Evolutionary conservation across 2,113 vertebrate species (phyloP), one percentile per base, ranked within the genome.

Genomic region (Engystomops pustulosus): DNA sequence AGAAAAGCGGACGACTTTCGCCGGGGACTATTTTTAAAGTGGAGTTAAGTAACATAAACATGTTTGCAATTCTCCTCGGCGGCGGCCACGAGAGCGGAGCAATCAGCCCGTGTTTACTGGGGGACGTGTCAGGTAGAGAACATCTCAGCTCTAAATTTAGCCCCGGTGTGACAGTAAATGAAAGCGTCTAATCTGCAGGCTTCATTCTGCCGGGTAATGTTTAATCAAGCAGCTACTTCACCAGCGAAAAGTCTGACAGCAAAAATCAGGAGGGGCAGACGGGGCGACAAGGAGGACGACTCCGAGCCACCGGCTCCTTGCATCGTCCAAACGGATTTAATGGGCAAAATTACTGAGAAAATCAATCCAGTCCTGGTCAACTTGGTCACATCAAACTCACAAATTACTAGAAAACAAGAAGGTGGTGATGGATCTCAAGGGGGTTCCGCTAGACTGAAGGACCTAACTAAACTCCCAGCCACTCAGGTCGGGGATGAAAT

Each of bases 171-270:
- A 89, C 85, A 90, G 79, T 71, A 78, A 23, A 82, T 85, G 85
- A 78, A 72, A 83, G 85, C 86, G 83, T 88, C 83, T 90, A 86
- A 89, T 90, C 45, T 32, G 85, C 84, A 86, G 87, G 85, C 5
- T 12, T 78, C 88, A 87, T 85, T 87, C 86, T 89, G 69, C 74
- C 83, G 86, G 87, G 87, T 89, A 89, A 87, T 81, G 84, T 88
- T 90, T 89, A 89, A 91, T 89, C 89, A 89, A 91, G 87, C 89
- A 90, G 88, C 84, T 84, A 81, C 88, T 87, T 89, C 87, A 85
- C 67, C 86, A 18, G 76, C 74, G 79, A 88, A 89, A 90, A 53
- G 30, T 32, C 49, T 77, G 74, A 77, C 76, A 79, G 76, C 53
- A 20, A 62, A 27, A 65, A 60, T 58, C 49, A 58, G 75, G 53